A percentile compares a stretch with the other conserved stretches of the same genome.
phyloP scores from a whole-genome alignment of 2,797 vertebrate species.

The Oryzias sinensis region DNA sequence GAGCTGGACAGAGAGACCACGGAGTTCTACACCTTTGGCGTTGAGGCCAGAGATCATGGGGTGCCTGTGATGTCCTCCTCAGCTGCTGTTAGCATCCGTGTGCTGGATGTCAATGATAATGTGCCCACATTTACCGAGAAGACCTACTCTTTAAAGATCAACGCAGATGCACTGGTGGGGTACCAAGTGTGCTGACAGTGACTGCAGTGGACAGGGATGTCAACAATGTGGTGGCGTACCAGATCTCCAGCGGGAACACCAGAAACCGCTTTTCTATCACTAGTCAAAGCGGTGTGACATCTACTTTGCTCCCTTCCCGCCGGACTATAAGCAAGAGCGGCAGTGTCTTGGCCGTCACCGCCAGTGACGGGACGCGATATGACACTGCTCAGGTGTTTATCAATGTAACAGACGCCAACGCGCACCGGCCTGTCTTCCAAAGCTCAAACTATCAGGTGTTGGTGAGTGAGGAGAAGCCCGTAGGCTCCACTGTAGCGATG shows the following conservation, averaged over 20 bases:
- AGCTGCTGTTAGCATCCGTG: slow-evolving; percentile 89
- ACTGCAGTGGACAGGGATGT: slow-evolving; percentile 89
- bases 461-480: slow-evolving; percentile 86
- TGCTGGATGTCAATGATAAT: slow-evolving; percentile 96
- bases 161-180: slow-evolving; percentile 93
- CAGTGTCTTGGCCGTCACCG: slow-evolving; percentile 93
- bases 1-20: slow-evolving; percentile 91
- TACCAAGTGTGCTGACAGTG: slow-evolving; percentile 90
- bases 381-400: slow-evolving; percentile 93
- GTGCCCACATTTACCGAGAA: slow-evolving; percentile 91
- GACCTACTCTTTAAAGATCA: slow-evolving; percentile 89
- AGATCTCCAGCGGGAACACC: slow-evolving; percentile 97
- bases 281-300: slow-evolving; percentile 95
- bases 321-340: slow-evolving; percentile 97
- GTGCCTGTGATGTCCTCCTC: slow-evolving; percentile 90
- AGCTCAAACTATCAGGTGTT: slow-evolving; percentile 90
- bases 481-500: slow-evolving; percentile 87
- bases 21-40: slow-evolving; percentile 91
- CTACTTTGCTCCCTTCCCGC: slow-evolving; percentile 90
- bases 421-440: slow-evolving; percentile 94
- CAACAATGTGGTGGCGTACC: slow-evolving; percentile 95
- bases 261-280: slow-evolving; percentile 96
- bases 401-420: slow-evolving; percentile 96
- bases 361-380: slow-evolving; percentile 91
- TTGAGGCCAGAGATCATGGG: slow-evolving; percentile 92